Base-by-base conservation (phyloP, 2,888 invertebrate species). In the Slavum lentiscoides region DNA sequence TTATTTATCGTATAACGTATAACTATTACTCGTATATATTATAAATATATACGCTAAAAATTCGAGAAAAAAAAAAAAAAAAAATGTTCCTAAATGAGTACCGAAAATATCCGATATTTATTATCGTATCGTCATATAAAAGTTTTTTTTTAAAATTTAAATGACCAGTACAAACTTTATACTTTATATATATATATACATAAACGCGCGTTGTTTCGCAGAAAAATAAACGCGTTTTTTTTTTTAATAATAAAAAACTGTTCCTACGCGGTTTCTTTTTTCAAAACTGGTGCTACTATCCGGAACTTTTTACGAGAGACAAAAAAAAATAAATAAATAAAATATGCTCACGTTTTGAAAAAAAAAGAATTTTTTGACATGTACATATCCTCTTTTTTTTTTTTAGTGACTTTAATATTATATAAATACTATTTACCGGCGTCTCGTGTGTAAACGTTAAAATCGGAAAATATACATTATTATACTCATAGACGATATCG, bases 201-300 rank as follows among this genome's bases (percentile, higher is more conserved):
- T 68, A 53, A 23, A 43, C 43, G 19, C 30, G 30, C 30, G 30
- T 30, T 61, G 30, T 39, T 75, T 67, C 58, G 66, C 39, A 9
- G 5, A 23, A 73, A 73, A 39, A 30, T 23, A 77, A 77, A 62
- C 80, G 74, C 19, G 55, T 58, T 62, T 75, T 39, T 39, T 58
- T 43, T 62, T 53, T 1, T 53, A 53, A 15, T 30, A 30, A 64
- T 17, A 11, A 55, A 67, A 76, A 76, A 80, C 80, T 64, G 80
- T 80, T 80, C 80, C 80, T 80, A 80, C 9, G 55, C 70, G 68
- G 62, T 69, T 69, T 77, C n/a, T 70, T 72, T 69, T 80, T 72
- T 80, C 72, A 80, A 80, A 80, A 80, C 70, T 66, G 80, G 80
- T 80, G 80, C 80, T 80, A 80, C 55, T 70, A 62, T 66, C 70